These are phyloP conservation scores for Stigmatopora nigra DNA, from an alignment of 2,113 vertebrate species.

Conservation along the genomic window DNA sequence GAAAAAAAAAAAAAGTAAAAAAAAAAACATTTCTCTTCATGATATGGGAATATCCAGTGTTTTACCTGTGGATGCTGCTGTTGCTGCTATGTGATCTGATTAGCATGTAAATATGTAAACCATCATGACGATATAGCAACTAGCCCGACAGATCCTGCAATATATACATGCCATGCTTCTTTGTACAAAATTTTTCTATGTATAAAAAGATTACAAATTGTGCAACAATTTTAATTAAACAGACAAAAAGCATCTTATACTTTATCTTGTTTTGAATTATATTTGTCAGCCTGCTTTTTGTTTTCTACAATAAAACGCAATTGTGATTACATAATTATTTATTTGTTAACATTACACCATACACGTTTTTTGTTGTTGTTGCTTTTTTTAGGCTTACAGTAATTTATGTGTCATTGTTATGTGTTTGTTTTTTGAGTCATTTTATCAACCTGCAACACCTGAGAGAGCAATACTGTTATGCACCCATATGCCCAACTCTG, in stretches of 20 bases:
- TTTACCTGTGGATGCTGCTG: slow-evolving; percentile 71
- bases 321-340: slow-evolving; percentile 86
- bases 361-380: slow-evolving; percentile 38
- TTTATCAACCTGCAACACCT: slow-evolving; percentile 70
- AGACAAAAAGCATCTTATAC: slow-evolving; percentile 69
- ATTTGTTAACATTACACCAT: slow-evolving; percentile 82
- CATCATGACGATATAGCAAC: slow-evolving; percentile 81
- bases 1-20: slow-evolving; percentile 22
- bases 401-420: slow-evolving; percentile 80
- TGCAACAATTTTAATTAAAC: slow-evolving; percentile 69
- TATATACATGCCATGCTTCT: slow-evolving; percentile 78
- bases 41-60: slow-evolving; percentile 36
- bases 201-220: slow-evolving; percentile 68
- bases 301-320: slow-evolving; percentile 64
- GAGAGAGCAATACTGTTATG: slow-evolving; percentile 72
- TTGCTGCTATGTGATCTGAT: slow-evolving; percentile 64
- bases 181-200: slow-evolving; percentile 83
- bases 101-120: slow-evolving; percentile 91
- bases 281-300: slow-evolving; percentile 58
- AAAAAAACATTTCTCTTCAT: slow-evolving; percentile 39
- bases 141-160: slow-evolving; percentile 76
- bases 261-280: slow-evolving; percentile 71
- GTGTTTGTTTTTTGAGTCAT: slow-evolving; percentile 74
- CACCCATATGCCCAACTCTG: slow-evolving; percentile 47
- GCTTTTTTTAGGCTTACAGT: slow-evolving; percentile 69